Base-by-base conservation (phyloP, 2,797 vertebrate genomes). In the Pelodytes ibericus region DNA sequence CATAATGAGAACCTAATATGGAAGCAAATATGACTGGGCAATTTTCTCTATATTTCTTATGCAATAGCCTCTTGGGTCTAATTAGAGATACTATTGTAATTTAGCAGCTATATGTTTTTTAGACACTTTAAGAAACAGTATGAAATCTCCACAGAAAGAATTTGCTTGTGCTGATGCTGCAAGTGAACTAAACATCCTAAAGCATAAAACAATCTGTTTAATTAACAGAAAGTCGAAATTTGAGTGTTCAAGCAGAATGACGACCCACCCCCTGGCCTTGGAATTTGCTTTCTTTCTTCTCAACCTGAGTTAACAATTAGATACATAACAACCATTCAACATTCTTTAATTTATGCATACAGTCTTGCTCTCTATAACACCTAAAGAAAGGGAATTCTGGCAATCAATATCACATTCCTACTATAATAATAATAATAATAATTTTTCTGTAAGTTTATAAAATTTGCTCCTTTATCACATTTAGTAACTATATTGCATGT, bases 31-130 rank as follows among this genome's bases (percentile, higher is more conserved):
- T 31, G 80, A 85, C 4, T 3, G 82, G 82, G 80, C 66, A 82
- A 27, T 73, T 47, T 80, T 88, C 81, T 88, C 63, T 4, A 59
- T 72, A 82, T 83, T 85, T 83, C 87, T 89, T 83, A 85, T 70
- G 80, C 81, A 87, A 85, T 77, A 75, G 80, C 70, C 88, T 85
- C 89, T 82, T 0, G 78, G 84, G 90, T 83, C 85, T 87, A 88
- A 90, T 91, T 91, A 92, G 77, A 79, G 77, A 36, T 82, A 81
- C 84, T 89, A 85, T 86, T 87, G 81, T 87, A 89, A 87, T 88
- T 88, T 83, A 75, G 78, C 79, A 80, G 80, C 81, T 84, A 82
- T 87, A 84, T 85, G 86, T 89, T 85, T 82, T 79, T 84, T 79
- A 80, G 30, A 80, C 72, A 68, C 65, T 83, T 84, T 82, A 82